These are phyloP conservation scores for Latheticus oryzae DNA, from an alignment of 2,888 invertebrate genomes.

Conservation along the genomic window DNA sequence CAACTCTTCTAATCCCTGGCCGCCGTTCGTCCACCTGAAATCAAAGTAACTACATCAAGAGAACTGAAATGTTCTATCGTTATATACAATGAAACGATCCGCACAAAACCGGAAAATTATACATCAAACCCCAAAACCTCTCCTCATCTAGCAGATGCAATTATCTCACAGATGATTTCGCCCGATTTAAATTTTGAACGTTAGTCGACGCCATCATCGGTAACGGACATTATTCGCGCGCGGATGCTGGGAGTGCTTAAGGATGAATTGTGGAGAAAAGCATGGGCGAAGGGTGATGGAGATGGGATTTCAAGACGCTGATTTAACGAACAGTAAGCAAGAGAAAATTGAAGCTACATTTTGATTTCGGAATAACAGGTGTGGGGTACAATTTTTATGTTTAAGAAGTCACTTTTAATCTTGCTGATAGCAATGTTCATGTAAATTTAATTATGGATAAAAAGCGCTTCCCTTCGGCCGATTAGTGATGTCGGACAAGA, in stretches of 20 bases:
- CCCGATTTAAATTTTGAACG: constrained; percentile 22
- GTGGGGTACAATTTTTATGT: no score
- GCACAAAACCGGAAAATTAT: constrained; percentile 25
- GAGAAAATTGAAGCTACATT: no score
- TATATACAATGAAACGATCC: constrained; percentile 30
- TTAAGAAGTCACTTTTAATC: no score
- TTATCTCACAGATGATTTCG: constrained; percentile 26
- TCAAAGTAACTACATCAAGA: constrained; percentile 61
- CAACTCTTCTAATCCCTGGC: constrained; percentile 58
- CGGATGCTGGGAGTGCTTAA: constrained; percentile 12
- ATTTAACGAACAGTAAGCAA: no score
- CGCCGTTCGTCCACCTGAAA: constrained; percentile 63
- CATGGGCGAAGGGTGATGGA: background rate
- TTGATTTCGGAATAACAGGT: no score
- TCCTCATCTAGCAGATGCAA: constrained; percentile 22
- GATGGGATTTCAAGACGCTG: constrained; percentile 10
- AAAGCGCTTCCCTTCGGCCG: constrained; percentile 3
- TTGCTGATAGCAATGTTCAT: no score
- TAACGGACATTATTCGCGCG: constrained; percentile 20
- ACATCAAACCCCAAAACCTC: constrained; percentile 23
- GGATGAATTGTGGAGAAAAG: constrained; percentile 14
- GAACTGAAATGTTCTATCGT: constrained; percentile 19
- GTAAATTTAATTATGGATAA: no score
- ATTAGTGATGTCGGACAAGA: constrained; percentile 15
- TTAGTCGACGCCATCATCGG: constrained; percentile 9